Evolutionary conservation across 1,140 invertebrate genomes (phyloP).

Genomic region (Calosoma granatense): DNA sequence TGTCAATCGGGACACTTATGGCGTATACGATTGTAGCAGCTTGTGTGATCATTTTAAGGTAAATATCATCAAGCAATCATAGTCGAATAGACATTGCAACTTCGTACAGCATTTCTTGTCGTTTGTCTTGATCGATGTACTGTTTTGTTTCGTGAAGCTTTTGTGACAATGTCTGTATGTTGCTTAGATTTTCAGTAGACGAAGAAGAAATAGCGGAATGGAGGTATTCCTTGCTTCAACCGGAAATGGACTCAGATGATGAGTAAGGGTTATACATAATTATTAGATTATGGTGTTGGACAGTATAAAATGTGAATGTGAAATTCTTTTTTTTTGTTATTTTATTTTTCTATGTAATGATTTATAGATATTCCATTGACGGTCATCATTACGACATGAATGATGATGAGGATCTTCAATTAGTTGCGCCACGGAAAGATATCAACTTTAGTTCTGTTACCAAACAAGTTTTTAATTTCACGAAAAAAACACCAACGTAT

Average conservation of each 20-base stretch:
- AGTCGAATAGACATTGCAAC: too few species aligned
- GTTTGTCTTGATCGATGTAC: too few species aligned
- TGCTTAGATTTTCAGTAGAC: slow-evolving; percentile 16
- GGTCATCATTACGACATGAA: slow-evolving; percentile 14
- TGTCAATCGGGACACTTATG: slow-evolving; percentile 78
- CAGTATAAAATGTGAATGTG: slow-evolving; percentile 5
- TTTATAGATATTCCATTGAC: slow-evolving; percentile 26
- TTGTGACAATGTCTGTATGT: slow-evolving; percentile 14
- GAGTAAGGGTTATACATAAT: slow-evolving; percentile 13
- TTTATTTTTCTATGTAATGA: background rate
- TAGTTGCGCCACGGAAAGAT: slow-evolving; percentile 25
- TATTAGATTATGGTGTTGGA: too few species aligned
- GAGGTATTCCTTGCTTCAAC: background rate
- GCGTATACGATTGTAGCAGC: slow-evolving; percentile 79
- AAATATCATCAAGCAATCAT: slow-evolving; percentile 20
- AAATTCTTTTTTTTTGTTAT: slow-evolving; percentile 12
- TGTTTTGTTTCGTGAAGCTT: too few species aligned
- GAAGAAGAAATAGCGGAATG: slow-evolving; percentile 3
- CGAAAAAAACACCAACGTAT: slow-evolving; percentile 31
- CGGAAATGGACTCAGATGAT: slow-evolving; percentile 16
- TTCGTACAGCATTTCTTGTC: too few species aligned
- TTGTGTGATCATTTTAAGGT: slow-evolving; percentile 66
- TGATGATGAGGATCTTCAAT: slow-evolving; percentile 31
- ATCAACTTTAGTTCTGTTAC: slow-evolving; percentile 33
- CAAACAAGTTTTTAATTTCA: slow-evolving; percentile 32